Base-by-base conservation (phyloP, 2,797 vertebrate species). In the Oophaga sylvatica region DNA sequence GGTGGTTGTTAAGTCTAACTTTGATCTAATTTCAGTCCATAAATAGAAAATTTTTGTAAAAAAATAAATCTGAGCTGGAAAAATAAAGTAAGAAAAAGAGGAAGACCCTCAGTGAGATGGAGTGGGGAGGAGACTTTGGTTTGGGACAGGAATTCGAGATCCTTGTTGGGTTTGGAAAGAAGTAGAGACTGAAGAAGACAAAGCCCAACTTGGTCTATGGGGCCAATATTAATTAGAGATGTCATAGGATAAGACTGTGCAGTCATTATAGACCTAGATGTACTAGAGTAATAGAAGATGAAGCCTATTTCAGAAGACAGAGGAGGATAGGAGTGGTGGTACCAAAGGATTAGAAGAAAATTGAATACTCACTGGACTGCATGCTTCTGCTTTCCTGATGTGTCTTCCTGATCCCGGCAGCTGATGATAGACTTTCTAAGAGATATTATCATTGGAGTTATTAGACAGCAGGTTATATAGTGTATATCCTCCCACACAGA, bases 401-500 rank as follows among this genome's bases (percentile, higher is more conserved):
- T 70, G 65, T 71, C 16, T 31, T 48, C 5, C 76, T 57, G 83
- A 79, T 35, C 57, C 41, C 53, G 19, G 26, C 59, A 45, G 73
- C 11, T n/a, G 22, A 60, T 84, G 17, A 73, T 31, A 73, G 78
- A 13, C 41, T 57, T 12, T 59, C 31, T 59, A 7, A 19, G 2
- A 62, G 29, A 41, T 80, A 26, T 29, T 59, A 77, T 85, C 11
- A 56, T 65, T 22, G 10, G 31, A 76, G 22, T 80, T 29, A 35
- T 29, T 79, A 76, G 57, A 65, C 31, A 81, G 17, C 35, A 75
- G 13, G 48, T 81, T 82, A 81, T 85, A 88, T 88, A 71, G 63
- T 4, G 35, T 20, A 65, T 31, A 73, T 85, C 83, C 87, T 85
- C 87, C 87, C 87, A 88, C 78, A 78, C 60, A 71, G 19, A n/a